A percentile compares a stretch with the other conserved stretches of the same genome.
Conservation (phyloP, 2,797 vertebrate genomes). For the Pseudochirops cupreus region DNA sequence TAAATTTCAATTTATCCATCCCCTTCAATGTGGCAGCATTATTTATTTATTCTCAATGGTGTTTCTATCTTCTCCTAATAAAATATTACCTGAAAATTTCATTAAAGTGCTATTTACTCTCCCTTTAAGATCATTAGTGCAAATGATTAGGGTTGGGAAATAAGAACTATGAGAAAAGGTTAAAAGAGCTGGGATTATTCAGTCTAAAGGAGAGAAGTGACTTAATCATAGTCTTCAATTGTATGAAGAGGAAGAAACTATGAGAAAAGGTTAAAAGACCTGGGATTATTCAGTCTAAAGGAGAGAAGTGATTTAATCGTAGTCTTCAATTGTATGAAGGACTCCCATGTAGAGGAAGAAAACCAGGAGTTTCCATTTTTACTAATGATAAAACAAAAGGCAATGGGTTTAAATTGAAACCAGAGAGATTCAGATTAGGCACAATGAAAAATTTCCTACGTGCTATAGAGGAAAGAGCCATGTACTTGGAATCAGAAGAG, state of each 20-base stretch:
- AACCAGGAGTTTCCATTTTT: not conserved
- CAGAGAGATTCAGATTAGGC: not conserved
- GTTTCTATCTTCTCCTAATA: constrained; percentile 49
- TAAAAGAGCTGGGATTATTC: constrained; percentile 26
- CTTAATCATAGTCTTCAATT: constrained; percentile 1
- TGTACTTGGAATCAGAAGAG: not conserved
- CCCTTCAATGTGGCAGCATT: constrained; percentile 43
- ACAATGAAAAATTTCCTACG: not conserved
- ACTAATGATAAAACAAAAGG: not conserved
- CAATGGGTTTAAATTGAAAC: not conserved
- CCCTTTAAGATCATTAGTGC: constrained; percentile 51
- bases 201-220: constrained; percentile 18
- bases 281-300: constrained; percentile 11
- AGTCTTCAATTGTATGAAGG: not conserved
- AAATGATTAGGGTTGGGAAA: constrained; percentile 41
- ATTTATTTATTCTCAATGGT: constrained; percentile 54
- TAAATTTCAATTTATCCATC: constrained; percentile 37
- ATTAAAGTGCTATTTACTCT: constrained; percentile 50
- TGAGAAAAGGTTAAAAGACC: constrained; percentile 22
- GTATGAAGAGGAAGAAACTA: not conserved
- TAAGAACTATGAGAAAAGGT: constrained; percentile 19
- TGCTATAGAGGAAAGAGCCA: not conserved
- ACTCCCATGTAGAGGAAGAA: not conserved
- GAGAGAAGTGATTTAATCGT: constrained; percentile 13
- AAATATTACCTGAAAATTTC: constrained; percentile 51